These are phyloP conservation scores for Hypolimnas misippus DNA, from an alignment of 2,888 invertebrate species.

Conservation along the genomic window DNA sequence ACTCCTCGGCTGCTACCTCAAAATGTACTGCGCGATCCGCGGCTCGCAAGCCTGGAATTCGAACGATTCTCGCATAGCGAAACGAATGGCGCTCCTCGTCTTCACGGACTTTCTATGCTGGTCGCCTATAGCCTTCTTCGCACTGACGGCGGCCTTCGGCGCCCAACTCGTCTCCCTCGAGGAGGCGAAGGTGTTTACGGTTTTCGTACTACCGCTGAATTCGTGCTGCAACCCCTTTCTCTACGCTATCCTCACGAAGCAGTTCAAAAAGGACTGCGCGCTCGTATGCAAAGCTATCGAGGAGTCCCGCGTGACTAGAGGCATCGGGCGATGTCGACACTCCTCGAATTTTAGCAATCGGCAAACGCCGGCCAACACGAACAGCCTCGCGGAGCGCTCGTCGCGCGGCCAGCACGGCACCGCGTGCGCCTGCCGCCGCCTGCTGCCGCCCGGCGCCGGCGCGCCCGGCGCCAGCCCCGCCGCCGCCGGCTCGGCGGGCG, in stretches of 20 bases:
- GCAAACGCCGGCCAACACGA: conserved; percentile 94
- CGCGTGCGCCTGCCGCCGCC: conserved; percentile 84
- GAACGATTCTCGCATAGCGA: conserved; percentile 97
- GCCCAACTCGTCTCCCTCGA: conserved; percentile 95
- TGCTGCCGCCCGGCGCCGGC: conserved; percentile 90
- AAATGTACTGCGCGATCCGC: conserved; percentile 99
- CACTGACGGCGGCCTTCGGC: conserved; percentile 96
- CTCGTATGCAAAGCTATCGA: conserved; percentile 98
- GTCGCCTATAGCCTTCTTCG: conserved; percentile 98
- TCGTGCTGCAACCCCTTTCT: conserved; percentile 99
- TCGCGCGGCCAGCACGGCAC: conserved; percentile 88
- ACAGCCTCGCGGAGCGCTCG: conserved; percentile 91
- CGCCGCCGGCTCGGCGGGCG: conserved; percentile 70
- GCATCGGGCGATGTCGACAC: conserved; percentile 93
- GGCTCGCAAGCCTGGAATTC: conserved; percentile 99
- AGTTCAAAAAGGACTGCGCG: conserved; percentile 98
- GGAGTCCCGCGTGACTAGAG: conserved; percentile 94
- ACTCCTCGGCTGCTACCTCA: conserved; percentile 97
- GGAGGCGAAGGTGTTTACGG: conserved; percentile 97
- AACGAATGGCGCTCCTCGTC: conserved; percentile 97
- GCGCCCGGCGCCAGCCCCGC: conserved; percentile 83
- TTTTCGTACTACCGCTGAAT: conserved; percentile 97
- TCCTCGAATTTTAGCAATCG: conserved; percentile 94
- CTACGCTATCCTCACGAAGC: conserved; percentile 98
- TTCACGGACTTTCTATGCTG: conserved; percentile 99